Evolutionary conservation across 2,113 vertebrate species (phyloP).

Genomic region (Aphyosemion australe): DNA sequence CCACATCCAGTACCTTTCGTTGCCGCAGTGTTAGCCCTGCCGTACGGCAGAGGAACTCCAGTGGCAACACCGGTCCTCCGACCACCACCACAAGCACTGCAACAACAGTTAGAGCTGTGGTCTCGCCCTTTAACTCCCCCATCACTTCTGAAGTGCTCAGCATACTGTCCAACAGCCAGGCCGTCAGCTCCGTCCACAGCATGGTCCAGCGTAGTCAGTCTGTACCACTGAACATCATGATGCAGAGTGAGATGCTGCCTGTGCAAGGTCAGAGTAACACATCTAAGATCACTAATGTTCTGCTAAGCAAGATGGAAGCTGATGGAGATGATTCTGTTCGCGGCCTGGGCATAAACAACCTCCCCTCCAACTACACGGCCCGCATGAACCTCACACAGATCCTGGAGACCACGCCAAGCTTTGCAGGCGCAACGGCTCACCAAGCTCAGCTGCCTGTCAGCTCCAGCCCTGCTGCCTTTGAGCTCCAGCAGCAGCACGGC

Average conservation of each 20-base stretch:
- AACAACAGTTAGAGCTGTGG: conserved; percentile 80
- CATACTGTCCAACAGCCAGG: conserved; percentile 85
- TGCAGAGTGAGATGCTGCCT: conserved; percentile 93
- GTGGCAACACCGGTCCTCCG: conserved; percentile 87
- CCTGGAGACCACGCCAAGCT: conserved; percentile 87
- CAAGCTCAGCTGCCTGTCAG: conserved; percentile 84
- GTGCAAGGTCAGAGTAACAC: conserved; percentile 87
- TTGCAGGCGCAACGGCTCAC: conserved; percentile 63
- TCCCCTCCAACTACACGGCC: conserved; percentile 97
- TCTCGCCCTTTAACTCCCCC: conserved; percentile 89
- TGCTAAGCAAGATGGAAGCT: conserved; percentile 96
- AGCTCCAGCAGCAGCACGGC: conserved; percentile 95
- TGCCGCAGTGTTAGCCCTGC: conserved; percentile 97
- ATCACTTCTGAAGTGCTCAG: conserved; percentile 88
- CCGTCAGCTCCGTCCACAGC: conserved; percentile 86
- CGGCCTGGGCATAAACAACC: conserved; percentile 96
- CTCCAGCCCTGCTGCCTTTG: conserved; percentile 88
- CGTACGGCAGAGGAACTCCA: conserved; percentile 93
- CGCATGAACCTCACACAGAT: conserved; percentile 99
- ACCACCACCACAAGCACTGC: conserved; percentile 73
- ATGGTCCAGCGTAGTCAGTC: conserved; percentile 97
- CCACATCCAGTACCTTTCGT: conserved; percentile 84
- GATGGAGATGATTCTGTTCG: conserved; percentile 93
- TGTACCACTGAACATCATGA: conserved; percentile 96
- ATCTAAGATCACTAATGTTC: conserved; percentile 94